phyloP scores from a whole-genome alignment of 2,113 vertebrate genomes.

The Campylomormyrus numenius region DNA sequence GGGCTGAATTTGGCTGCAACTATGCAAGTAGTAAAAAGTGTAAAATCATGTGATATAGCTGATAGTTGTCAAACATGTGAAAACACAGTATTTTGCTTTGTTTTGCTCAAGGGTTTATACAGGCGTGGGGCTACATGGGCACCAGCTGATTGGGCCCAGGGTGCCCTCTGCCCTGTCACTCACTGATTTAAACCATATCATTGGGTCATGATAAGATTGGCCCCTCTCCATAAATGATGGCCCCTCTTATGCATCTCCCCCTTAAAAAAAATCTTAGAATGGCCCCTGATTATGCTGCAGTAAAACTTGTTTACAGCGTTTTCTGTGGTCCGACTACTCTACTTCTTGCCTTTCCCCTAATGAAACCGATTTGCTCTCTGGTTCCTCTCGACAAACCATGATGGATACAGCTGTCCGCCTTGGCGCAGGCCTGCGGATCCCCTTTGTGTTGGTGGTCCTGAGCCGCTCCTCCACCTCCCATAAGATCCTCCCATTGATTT shows the following conservation, averaged over 20 bases:
- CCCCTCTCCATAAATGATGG: not conserved
- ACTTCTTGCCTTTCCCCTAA: not conserved
- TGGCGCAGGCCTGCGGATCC: slow-evolving; percentile 22
- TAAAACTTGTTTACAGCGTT: not conserved
- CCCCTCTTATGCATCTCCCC: not conserved
- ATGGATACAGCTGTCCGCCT: slow-evolving; percentile 24
- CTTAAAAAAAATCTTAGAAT: not conserved
- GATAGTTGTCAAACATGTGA: not conserved
- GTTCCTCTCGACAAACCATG: slow-evolving; percentile 23
- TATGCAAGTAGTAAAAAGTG: not conserved
- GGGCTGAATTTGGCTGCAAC: not conserved
- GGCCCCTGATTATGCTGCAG: not conserved
- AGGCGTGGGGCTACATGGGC: not conserved
- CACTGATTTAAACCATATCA: not conserved
- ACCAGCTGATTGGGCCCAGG: not conserved
- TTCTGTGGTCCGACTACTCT: not conserved
- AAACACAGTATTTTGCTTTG: slow-evolving; percentile 1
- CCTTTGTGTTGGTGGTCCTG: slow-evolving; percentile 11
- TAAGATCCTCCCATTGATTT: slow-evolving; percentile 38
- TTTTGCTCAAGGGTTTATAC: not conserved
- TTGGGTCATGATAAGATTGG: not conserved
- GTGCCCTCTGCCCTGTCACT: not conserved
- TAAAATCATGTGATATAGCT: not conserved
- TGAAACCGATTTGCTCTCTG: slow-evolving; percentile 16
- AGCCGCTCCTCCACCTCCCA: slow-evolving; percentile 22